Evolutionary conservation across 2,797 vertebrate genomes (phyloP), one percentile per base, ranked within the genome.

Genomic region (Sebastes taczanowskii): DNA sequence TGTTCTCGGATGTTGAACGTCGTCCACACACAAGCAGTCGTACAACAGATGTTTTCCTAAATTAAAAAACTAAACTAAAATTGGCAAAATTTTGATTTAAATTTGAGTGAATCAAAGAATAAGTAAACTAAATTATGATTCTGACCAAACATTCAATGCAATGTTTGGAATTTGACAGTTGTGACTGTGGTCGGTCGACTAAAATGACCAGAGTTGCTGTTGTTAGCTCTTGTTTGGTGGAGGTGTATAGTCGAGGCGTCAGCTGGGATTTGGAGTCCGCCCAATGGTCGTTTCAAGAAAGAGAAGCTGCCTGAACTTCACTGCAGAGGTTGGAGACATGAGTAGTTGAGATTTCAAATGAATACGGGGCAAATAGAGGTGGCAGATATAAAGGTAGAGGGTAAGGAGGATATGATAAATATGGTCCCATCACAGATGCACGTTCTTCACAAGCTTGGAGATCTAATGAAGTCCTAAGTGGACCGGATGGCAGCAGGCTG

Each of bases 391-490:
- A 46, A 74, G 62, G 66, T 20, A 74, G 67, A 78, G 56, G 61
- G 46, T 49, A 49, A 49, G 46, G 46, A 49, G 46, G 46, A 62
- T 61, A 29, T 68, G 9, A 75, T 53, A 38, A 76, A 84, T 77
- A 68, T 61, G 59, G 22, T 74, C 71, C 72, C 5, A n/a, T 76
- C 70, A 75, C 74, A 65, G 76, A 71, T 68, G 63, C 78, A 72
- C 14, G 16, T 74, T 82, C 78, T 83, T 67, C 74, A 77, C 73
- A 52, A 35, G 38, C 55, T 23, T 7, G 0, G 1, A 84, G 84
- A 88, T 86, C 83, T 80, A 60, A 89, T 68, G 72, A 53, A 5
- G 71, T 80, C 58, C 73, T 83, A 87, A 92, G 78, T 85, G 78
- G 72, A 75, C 32, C 2, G 69, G 86, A 87, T 27, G 73, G 77